Evolutionary conservation across 1,140 invertebrate genomes (phyloP), one percentile per base, ranked within the genome.

Genomic region (Ectropis grisescens): DNA sequence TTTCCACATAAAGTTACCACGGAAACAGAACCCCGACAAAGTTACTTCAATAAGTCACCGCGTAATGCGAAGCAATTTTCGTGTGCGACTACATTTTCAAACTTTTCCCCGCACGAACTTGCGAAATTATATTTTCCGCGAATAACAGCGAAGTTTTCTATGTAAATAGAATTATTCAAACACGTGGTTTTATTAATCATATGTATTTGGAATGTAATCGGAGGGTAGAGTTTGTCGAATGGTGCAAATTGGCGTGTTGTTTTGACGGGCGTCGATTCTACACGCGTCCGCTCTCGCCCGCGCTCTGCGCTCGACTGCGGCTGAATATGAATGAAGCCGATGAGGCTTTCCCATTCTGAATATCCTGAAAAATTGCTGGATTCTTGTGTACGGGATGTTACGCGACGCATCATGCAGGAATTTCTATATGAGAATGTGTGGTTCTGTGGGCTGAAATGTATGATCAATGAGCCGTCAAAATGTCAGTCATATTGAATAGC

Each of bases 301-400:
- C 74, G 61, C 38, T 58, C 57, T 42, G 51, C 69, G 61, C 54
- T 61, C 47, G 39, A 79, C 74, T 79, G 69, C 60, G 59, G 50
- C 31, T 29, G 30, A 35, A 37, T 37, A 43, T 39, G 37, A 39
- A 40, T 39, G 36, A 37, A 40, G 41, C 43, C 45, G 44, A 45
- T 41, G 49, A 58, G 52, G 43, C 34, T 53, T 58, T 62, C 45
- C 45, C 53, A 53, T 58, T 70, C 61, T 49, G 57, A 52, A 44
- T 41, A 39, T 48, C 36, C 43, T 48, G 41, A 44, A 44, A 43
- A 43, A 41, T 19, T 39, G 26, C 33, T 35, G 22, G 34, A 41
- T 29, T 30, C 38, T 41, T 32, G 29, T 41, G 11, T 11, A 19
- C 5, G 25, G 25, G 25, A 27, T 27, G n/a, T 10, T 10, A 5